A percentile compares a stretch with the other conserved stretches of the same genome.
phyloP scores from a whole-genome alignment of 2,888 invertebrate genomes.

The Napeogenes inachia region DNA sequence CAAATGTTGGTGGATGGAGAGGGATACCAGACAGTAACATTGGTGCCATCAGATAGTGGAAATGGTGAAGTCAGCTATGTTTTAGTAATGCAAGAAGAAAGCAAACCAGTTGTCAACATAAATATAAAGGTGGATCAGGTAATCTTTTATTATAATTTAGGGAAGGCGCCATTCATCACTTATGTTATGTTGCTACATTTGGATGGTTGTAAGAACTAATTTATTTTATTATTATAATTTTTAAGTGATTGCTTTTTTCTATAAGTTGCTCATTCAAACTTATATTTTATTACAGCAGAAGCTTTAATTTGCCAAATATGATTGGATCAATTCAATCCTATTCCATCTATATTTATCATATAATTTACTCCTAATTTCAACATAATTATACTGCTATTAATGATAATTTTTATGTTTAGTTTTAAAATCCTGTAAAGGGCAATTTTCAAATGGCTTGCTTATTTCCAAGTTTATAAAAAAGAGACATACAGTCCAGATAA shows the following conservation, averaged over 20 bases:
- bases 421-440: no score
- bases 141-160: slow-evolving; percentile 41
- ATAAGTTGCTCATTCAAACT: background rate
- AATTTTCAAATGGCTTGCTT: no score
- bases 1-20: slow-evolving; percentile 61
- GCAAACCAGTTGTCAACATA: slow-evolving; percentile 70
- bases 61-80: slow-evolving; percentile 92
- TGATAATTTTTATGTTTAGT: no score
- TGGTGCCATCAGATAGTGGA: slow-evolving; percentile 86
- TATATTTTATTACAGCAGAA: background rate
- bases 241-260: background rate
- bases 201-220: background rate
- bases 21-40: slow-evolving; percentile 87
- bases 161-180: slow-evolving; percentile 4
- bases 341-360: no score
- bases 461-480: no score
- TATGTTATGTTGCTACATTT: slow-evolving; percentile 7
- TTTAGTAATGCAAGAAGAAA: slow-evolving; percentile 87
- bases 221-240: background rate
- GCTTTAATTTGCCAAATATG: no score
- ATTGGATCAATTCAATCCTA: no score
- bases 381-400: no score
- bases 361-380: no score
- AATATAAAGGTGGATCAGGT: slow-evolving; percentile 52
- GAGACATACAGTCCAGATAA: no score